These are phyloP conservation scores for Calameuta filiformis DNA, from an alignment of 2,888 invertebrate genomes.

Conservation along the genomic window DNA sequence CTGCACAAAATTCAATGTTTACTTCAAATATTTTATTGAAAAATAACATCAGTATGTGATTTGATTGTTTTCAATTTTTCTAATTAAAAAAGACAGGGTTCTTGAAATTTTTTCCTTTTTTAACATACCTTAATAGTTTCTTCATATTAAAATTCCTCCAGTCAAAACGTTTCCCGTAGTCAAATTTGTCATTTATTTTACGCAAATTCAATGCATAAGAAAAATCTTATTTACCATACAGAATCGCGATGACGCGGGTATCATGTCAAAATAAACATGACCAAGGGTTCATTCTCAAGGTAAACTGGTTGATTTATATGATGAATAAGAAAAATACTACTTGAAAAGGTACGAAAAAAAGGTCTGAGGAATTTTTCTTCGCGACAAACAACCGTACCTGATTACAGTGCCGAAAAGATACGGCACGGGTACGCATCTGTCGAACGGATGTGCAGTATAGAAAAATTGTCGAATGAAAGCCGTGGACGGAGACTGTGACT, in stretches of 20 bases:
- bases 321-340: background rate
- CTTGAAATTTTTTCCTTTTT: background rate
- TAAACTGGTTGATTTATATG: background rate
- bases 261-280: background rate
- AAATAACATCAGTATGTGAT: background rate
- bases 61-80: background rate
- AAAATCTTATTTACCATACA: background rate
- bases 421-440: background rate
- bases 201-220: background rate
- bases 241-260: background rate
- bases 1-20: background rate
- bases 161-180: background rate
- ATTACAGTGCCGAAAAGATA: background rate
- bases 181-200: background rate
- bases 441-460: background rate
- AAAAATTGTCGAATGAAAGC: background rate
- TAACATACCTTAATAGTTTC: background rate
- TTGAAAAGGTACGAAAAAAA: background rate
- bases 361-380: background rate
- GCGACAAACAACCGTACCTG: background rate
- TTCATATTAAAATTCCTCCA: background rate
- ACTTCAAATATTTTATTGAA: background rate
- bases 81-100: background rate
- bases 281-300: background rate
- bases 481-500: background rate